phyloP scores from a whole-genome alignment of 1,140 invertebrate genomes.

The Meteorus sp. region DNA sequence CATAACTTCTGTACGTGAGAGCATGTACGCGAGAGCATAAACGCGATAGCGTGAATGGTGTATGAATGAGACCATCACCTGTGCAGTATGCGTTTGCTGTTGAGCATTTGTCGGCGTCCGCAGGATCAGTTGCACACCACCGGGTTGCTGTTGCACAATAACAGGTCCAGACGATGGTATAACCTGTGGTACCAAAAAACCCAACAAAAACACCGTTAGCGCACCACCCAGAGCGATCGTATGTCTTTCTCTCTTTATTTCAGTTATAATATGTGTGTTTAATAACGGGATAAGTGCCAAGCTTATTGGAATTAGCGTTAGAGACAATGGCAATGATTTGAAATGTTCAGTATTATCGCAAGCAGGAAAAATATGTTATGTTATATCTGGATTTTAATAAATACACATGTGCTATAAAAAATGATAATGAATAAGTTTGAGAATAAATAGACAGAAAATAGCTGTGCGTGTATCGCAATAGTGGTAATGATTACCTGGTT shows the following conservation, averaged over 20 bases:
- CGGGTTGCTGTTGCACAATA: slow-evolving; percentile 57
- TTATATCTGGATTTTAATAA: too few relatives aligned
- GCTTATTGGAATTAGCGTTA: too few relatives aligned
- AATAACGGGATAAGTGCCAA: too few relatives aligned
- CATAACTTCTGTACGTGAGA: background rate
- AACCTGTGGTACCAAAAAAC: slow-evolving; percentile 51
- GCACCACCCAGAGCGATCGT: slow-evolving; percentile 1
- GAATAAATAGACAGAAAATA: too few relatives aligned
- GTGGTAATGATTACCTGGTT: slow-evolving; percentile 47
- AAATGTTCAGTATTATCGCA: too few relatives aligned
- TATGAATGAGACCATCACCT: slow-evolving; percentile 55
- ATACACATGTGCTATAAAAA: too few relatives aligned
- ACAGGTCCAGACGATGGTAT: slow-evolving; percentile 56
- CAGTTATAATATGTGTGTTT: too few relatives aligned
- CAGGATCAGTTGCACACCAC: slow-evolving; percentile 56
- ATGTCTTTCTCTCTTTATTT: background rate
- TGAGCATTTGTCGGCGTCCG: slow-evolving; percentile 54
- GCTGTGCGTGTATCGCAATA: background rate
- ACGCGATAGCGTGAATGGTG: slow-evolving; percentile 32
- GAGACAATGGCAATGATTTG: too few relatives aligned
- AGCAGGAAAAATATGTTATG: too few relatives aligned
- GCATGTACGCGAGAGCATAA: slow-evolving; percentile 5
- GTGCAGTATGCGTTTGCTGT: slow-evolving; percentile 59
- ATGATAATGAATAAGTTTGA: too few relatives aligned
- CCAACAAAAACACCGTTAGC: slow-evolving; percentile 35